phyloP scores from a whole-genome alignment of 2,113 vertebrate genomes.

The Cairina moschata region DNA sequence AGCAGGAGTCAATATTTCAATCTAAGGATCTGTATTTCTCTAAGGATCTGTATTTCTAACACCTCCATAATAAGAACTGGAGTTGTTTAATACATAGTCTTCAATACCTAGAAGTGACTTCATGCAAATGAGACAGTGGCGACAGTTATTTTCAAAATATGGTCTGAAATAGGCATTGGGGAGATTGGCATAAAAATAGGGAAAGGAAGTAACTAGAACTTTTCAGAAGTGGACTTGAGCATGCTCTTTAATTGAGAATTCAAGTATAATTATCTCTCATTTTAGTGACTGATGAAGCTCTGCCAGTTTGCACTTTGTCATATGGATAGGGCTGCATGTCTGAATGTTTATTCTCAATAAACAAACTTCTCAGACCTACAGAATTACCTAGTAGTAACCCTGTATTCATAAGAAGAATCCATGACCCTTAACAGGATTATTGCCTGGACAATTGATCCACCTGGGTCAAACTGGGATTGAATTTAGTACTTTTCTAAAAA shows the following conservation, averaged over 20 bases:
- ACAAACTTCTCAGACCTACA: neutral
- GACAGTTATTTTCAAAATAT: neutral
- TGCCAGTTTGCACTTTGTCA: neutral
- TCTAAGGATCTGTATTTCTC: no score
- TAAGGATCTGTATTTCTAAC: slow-evolving; percentile 69
- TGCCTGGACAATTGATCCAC: neutral
- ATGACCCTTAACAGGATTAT: neutral
- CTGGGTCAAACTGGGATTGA: neutral
- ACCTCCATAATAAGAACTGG: slow-evolving; percentile 47
- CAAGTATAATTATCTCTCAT: neutral
- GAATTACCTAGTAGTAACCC: neutral
- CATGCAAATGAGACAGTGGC: neutral
- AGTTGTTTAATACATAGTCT: slow-evolving; percentile 60
- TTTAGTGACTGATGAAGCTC: neutral
- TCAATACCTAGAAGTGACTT: neutral
- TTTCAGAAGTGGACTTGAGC: neutral
- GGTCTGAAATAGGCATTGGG: neutral
- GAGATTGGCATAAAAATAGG: neutral
- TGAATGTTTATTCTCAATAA: neutral
- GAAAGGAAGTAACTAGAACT: neutral
- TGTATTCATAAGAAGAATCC: neutral
- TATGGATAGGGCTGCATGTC: neutral
- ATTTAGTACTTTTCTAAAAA: neutral
- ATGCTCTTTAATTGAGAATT: neutral
- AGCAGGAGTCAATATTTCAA: slow-evolving; percentile 66